A percentile compares a stretch with the other conserved stretches of the same genome.
These are phyloP conservation scores for Trilocha varians DNA, from an alignment of 2,888 invertebrate species.

Conservation along the genomic window DNA sequence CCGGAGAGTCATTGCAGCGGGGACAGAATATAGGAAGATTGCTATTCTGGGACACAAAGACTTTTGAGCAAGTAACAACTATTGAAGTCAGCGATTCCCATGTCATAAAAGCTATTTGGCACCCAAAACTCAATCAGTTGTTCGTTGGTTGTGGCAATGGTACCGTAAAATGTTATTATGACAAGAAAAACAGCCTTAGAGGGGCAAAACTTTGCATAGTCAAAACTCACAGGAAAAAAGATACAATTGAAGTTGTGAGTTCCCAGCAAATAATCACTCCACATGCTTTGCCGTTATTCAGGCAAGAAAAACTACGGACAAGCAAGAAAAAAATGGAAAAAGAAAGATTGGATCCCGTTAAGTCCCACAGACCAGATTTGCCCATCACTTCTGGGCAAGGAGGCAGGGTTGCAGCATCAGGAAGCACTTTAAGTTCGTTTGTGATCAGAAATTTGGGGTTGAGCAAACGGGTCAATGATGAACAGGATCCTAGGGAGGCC, in stretches of 20 bases:
- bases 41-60: constrained; percentile 85
- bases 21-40: constrained; percentile 78
- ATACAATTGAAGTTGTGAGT: constrained; percentile 89
- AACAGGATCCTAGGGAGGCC: constrained; percentile 95
- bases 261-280: constrained; percentile 96
- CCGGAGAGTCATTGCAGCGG: constrained; percentile 86
- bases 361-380: constrained; percentile 86
- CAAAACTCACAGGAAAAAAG: constrained; percentile 84
- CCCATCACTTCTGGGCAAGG: constrained; percentile 93
- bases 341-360: constrained; percentile 88
- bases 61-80: constrained; percentile 80
- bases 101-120: constrained; percentile 93
- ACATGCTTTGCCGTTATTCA: constrained; percentile 94
- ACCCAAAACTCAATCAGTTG: constrained; percentile 97
- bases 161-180: constrained; percentile 91
- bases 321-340: constrained; percentile 93
- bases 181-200: constrained; percentile 86
- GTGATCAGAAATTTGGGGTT: constrained; percentile 96
- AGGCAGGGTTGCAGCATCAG: constrained; percentile 94
- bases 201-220: constrained; percentile 93
- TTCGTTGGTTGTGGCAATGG: constrained; percentile 95
- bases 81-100: constrained; percentile 86
- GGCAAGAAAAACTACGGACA: constrained; percentile 91
- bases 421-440: constrained; percentile 96
- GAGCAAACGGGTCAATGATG: constrained; percentile 92